Evolutionary conservation across 2,888 invertebrate genomes (phyloP).

Genomic region (Thera britannica): DNA sequence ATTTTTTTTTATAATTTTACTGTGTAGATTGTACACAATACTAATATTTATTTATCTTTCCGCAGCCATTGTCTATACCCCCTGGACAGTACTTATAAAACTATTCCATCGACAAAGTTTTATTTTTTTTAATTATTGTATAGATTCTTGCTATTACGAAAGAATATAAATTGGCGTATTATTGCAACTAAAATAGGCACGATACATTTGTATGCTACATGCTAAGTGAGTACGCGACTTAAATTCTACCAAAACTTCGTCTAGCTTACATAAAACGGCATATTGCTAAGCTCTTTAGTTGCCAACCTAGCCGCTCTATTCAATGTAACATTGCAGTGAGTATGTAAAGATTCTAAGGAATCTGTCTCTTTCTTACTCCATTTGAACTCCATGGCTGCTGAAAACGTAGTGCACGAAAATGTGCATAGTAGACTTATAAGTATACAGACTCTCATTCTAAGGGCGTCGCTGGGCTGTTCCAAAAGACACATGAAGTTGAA

Average conservation of each 20-base stretch:
- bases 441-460: constrained; percentile 88
- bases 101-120: too few relatives aligned
- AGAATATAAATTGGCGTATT: too few relatives aligned
- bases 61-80: too few relatives aligned
- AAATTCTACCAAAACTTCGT: background rate
- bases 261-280: constrained; percentile 77
- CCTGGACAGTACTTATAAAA: too few relatives aligned
- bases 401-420: constrained; percentile 87
- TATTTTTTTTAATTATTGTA: too few relatives aligned
- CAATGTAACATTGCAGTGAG: constrained; percentile 86
- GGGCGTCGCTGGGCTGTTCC: constrained; percentile 82
- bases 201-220: too few relatives aligned
- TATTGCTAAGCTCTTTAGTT: constrained; percentile 81
- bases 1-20: too few relatives aligned
- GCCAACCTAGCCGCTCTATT: constrained; percentile 85
- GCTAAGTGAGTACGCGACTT: too few relatives aligned
- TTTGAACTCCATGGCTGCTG: constrained; percentile 78
- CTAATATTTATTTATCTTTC: too few relatives aligned
- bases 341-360: constrained; percentile 84
- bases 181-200: too few relatives aligned
- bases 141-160: too few relatives aligned
- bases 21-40: too few relatives aligned
- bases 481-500: constrained; percentile 84
- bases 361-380: constrained; percentile 87
- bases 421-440: constrained; percentile 89